A percentile compares a stretch with the other conserved stretches of the same genome.
Evolutionary conservation across 1,140 invertebrate genomes (phyloP).

Genomic region (Drosophila sechellia): DNA sequence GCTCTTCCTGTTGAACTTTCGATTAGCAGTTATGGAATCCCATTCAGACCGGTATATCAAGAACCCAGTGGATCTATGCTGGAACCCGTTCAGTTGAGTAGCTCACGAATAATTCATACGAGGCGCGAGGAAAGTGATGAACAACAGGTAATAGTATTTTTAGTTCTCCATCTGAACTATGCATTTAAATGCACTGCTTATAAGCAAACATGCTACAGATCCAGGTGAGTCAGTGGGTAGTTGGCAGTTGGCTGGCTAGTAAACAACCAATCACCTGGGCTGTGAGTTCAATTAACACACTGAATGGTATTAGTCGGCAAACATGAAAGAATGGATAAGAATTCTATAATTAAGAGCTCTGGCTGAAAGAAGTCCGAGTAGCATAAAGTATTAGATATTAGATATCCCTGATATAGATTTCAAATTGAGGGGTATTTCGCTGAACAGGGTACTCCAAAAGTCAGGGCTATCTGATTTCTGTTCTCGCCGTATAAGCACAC

Average conservation of each 20-base stretch:
- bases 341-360: too few species aligned
- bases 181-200: conserved; percentile 7
- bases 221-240: not conserved
- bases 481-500: conserved; percentile 10
- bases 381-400: too few species aligned
- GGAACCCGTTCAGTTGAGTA: conserved; percentile 5
- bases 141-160: conserved; percentile 10
- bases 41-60: conserved; percentile 18
- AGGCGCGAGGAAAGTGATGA: conserved; percentile 10
- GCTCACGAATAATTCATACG: conserved; percentile 22
- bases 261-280: not conserved
- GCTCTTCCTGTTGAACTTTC: not conserved
- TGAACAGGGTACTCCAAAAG: not conserved
- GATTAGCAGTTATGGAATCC: conserved; percentile 6
- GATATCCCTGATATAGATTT: not conserved
- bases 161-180: not conserved
- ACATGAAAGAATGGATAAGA: too few species aligned
- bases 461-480: not conserved
- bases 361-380: too few species aligned
- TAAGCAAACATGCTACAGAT: not conserved
- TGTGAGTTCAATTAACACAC: not conserved
- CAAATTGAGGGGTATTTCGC: not conserved
- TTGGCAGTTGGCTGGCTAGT: too few species aligned
- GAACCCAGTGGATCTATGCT: conserved; percentile 13
- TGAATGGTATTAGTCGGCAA: too few species aligned